phyloP scores from a whole-genome alignment of 2,113 vertebrate species.

The Cervus canadensis region DNA sequence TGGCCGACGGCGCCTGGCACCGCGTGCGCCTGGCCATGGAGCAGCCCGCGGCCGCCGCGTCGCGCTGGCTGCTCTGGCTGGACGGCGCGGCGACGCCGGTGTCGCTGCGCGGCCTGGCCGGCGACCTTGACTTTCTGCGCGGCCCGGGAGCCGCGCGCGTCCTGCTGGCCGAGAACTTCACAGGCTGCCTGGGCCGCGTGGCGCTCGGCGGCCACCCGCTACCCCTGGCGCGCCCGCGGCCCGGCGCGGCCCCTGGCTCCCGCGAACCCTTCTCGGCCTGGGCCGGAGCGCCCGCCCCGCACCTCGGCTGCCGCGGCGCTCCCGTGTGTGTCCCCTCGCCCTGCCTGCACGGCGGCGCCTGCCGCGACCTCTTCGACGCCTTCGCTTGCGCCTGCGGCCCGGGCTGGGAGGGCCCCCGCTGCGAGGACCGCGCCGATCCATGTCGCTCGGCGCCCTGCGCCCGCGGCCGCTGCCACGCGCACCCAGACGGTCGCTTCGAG shows the following conservation, averaged over 20 bases:
- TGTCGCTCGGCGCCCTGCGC: constrained; percentile 86
- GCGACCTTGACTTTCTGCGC: constrained; percentile 87
- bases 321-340: constrained; percentile 85
- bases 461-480: constrained; percentile 84
- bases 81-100: constrained; percentile 74
- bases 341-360: constrained; percentile 86
- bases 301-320: constrained; percentile 84
- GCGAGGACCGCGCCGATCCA: constrained; percentile 84
- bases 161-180: constrained; percentile 89
- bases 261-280: constrained; percentile 81
- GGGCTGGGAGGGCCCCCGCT: constrained; percentile 88
- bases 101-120: constrained; percentile 75
- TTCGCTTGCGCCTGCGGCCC: constrained; percentile 86
- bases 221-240: constrained; percentile 76
- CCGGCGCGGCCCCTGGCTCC: constrained; percentile 45
- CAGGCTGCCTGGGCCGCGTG: constrained; percentile 90
- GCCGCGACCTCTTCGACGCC: constrained; percentile 89
- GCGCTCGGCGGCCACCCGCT: constrained; percentile 89
- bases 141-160: constrained; percentile 62
- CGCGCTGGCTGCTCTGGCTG: constrained; percentile 85
- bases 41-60: constrained; percentile 56
- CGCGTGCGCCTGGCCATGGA: constrained; percentile 82
- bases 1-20: constrained; percentile 93
- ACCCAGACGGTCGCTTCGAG: constrained; percentile 84
- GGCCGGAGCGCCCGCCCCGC: constrained; percentile 31